These are phyloP conservation scores for cat (Felis catus) DNA, from an alignment of 2,113 vertebrate genomes.

Conservation along the genomic window DNA sequence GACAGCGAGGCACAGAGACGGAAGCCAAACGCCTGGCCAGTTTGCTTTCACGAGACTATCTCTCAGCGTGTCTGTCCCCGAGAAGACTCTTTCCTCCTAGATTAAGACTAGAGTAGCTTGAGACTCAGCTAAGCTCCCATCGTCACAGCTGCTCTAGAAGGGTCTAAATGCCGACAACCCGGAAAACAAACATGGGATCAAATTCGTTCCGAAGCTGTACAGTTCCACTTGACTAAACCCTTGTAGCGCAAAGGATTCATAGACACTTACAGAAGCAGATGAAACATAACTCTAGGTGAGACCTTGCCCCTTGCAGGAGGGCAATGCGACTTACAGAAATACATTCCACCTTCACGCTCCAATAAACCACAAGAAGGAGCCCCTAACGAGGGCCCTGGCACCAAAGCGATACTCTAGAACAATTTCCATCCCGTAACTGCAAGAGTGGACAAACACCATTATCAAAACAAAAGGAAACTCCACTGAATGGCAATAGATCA, in stretches of 20 bases:
- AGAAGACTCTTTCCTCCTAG: not conserved
- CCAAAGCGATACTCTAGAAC: not conserved
- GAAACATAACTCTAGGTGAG: not conserved
- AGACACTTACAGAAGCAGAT: not conserved
- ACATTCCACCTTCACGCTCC: not conserved
- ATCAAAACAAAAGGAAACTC: slow-evolving; percentile 19
- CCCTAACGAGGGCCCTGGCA: not conserved
- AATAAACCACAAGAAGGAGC: not conserved
- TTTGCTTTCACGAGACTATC: not conserved
- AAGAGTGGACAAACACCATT: not conserved
- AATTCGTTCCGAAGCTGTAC: not conserved
- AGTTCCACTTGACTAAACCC: not conserved
- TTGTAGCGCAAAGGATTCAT: not conserved
- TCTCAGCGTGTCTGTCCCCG: not conserved
- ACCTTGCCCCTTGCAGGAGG: slow-evolving; percentile 5
- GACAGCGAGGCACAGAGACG: not conserved
- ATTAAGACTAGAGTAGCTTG: not conserved
- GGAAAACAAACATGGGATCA: not conserved
- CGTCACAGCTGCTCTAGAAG: not conserved
- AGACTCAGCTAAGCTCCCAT: not conserved
- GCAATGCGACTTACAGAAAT: not conserved
- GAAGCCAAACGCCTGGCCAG: fast-evolving
- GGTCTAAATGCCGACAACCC: not conserved
- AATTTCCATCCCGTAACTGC: not conserved
- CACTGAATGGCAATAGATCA: slow-evolving; percentile 11